Conservation (phyloP, 2,888 invertebrate species). For the Drosophila engyochracea region DNA sequence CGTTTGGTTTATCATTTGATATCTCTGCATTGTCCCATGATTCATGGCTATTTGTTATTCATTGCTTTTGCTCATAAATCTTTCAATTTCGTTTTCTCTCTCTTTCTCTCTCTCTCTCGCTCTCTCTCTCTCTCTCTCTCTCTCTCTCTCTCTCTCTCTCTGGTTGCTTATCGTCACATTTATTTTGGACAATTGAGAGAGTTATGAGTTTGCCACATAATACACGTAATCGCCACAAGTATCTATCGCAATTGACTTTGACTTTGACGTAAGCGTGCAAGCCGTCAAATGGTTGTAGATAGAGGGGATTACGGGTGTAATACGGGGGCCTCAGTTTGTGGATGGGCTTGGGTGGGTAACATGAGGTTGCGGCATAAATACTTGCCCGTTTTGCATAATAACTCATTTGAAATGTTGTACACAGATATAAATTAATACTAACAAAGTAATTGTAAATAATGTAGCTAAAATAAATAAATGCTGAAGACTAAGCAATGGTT, state of each 20-base stretch:
- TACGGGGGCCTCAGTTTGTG: background rate
- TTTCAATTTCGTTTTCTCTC: background rate
- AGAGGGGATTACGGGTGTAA: background rate
- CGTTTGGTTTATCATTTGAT: slow-evolving; percentile 44
- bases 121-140: background rate
- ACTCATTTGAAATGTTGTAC: background rate
- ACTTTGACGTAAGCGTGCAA: slow-evolving; percentile 62
- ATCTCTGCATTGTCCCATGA: slow-evolving; percentile 34
- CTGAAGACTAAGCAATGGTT: background rate
- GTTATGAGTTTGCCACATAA: slow-evolving; percentile 29
- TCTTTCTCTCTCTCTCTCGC: background rate
- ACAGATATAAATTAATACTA: background rate
- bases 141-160: background rate
- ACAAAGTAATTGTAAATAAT: background rate
- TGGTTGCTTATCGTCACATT: slow-evolving; percentile 35
- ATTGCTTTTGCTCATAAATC: slow-evolving; percentile 35
- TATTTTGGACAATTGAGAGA: slow-evolving; percentile 52
- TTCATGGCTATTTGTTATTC: slow-evolving; percentile 61
- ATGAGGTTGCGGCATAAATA: background rate
- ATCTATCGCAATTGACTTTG: slow-evolving; percentile 68
- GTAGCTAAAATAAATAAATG: background rate
- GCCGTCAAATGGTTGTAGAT: slow-evolving; percentile 16
- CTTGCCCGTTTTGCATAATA: background rate
- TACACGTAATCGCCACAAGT: slow-evolving; percentile 47
- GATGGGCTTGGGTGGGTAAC: slow-evolving; percentile 4